A percentile compares a stretch with the other conserved stretches of the same genome.
Conservation (phyloP, 2,797 vertebrate species). For the Pempheris klunzingeri region DNA sequence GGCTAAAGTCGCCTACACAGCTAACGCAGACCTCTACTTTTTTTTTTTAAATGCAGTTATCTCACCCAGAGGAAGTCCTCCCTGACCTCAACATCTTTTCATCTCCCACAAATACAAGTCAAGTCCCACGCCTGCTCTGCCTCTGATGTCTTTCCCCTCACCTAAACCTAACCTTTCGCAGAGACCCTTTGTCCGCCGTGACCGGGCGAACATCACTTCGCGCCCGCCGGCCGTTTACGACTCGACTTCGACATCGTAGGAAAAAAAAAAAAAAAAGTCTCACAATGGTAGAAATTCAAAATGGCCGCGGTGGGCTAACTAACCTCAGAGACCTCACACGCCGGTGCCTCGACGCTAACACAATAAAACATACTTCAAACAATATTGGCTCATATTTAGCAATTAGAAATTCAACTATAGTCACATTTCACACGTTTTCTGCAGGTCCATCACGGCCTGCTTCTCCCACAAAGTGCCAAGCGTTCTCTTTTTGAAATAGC, state of each 20-base stretch:
- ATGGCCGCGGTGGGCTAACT: slow-evolving; percentile 13
- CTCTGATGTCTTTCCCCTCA: background rate
- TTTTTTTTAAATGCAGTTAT: slow-evolving; percentile 13
- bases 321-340: background rate
- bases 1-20: slow-evolving; percentile 28
- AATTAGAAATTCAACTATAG: slow-evolving; percentile 5
- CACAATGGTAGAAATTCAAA: background rate
- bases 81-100: background rate
- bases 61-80: background rate
- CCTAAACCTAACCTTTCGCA: too few relatives aligned
- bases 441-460: background rate
- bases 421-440: slow-evolving; percentile 22
- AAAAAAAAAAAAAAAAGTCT: too few relatives aligned
- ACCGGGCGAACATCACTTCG: too few relatives aligned
- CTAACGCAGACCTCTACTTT: slow-evolving; percentile 21
- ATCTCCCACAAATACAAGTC: background rate
- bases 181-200: too few relatives aligned
- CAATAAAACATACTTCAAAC: slow-evolving; percentile 23
- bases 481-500: background rate
- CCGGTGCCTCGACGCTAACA: slow-evolving; percentile 29
- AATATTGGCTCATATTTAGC: slow-evolving; percentile 15
- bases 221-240: too few relatives aligned
- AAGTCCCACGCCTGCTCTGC: too few relatives aligned
- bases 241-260: too few relatives aligned
- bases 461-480: background rate